A percentile compares a stretch with the other conserved stretches of the same genome.
Evolutionary conservation across 2,797 vertebrate species (phyloP).

Genomic region (Corythornis leucogaster): DNA sequence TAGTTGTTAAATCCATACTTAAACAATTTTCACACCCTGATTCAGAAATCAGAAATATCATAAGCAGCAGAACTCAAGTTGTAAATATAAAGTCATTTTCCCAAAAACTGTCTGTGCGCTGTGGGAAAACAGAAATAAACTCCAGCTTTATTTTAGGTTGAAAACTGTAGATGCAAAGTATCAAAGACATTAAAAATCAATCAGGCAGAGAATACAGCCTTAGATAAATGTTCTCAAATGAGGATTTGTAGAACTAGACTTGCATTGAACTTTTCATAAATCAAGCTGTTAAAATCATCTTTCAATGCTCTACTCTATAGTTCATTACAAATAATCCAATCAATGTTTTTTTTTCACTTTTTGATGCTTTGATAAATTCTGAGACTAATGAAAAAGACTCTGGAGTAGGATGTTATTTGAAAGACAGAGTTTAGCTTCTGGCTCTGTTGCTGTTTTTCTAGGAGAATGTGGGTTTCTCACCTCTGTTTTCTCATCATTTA

Average conservation of each 20-base stretch:
- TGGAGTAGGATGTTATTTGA: background rate
- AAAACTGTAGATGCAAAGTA: background rate
- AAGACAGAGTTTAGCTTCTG: background rate
- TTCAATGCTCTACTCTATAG: background rate
- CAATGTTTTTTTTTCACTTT: background rate
- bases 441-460: background rate
- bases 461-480: background rate
- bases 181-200: background rate
- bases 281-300: background rate
- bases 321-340: background rate
- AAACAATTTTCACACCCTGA: background rate
- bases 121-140: background rate
- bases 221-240: background rate
- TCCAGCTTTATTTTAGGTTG: background rate
- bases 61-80: background rate
- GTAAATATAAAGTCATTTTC: background rate
- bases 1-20: background rate
- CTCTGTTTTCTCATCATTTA: background rate
- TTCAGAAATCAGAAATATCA: background rate
- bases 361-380: background rate
- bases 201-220: background rate
- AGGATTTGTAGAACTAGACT: background rate
- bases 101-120: background rate
- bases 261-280: background rate
- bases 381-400: background rate